These are phyloP conservation scores for Neuroterus valhalla DNA, from an alignment of 1,140 invertebrate genomes.

Conservation along the genomic window DNA sequence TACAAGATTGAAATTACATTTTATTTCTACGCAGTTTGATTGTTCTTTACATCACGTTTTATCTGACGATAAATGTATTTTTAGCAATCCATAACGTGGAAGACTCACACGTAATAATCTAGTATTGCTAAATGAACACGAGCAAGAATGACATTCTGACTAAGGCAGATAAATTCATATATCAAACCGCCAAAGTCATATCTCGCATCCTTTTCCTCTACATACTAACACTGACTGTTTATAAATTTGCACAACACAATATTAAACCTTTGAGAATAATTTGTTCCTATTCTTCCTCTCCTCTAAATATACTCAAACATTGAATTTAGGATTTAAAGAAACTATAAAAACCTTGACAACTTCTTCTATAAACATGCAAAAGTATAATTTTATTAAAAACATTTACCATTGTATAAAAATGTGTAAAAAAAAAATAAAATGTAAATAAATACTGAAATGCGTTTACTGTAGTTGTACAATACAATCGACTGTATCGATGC, in stretches of 20 bases:
- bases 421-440: conserved; percentile 36
- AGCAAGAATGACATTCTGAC: background rate
- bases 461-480: conserved; percentile 36
- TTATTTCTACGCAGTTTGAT: background rate
- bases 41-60: background rate
- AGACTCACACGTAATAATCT: background rate
- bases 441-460: conserved; percentile 37
- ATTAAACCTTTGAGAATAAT: no score
- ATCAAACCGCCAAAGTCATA: conserved; percentile 38
- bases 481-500: conserved; percentile 59
- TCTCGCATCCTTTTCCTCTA: conserved; percentile 61
- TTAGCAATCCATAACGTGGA: background rate
- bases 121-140: background rate
- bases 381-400: conserved; percentile 45
- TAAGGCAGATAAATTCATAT: conserved; percentile 30
- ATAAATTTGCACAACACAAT: background rate
- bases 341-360: no score
- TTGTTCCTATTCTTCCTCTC: no score
- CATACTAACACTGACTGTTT: conserved; percentile 24
- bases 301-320: no score
- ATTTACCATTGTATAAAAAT: conserved; percentile 41
- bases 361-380: conserved; percentile 4
- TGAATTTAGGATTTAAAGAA: no score
- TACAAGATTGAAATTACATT: no score
- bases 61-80: background rate